These are phyloP conservation scores for Marmota monax DNA, from an alignment of 2,113 vertebrate species.

Conservation along the genomic window DNA sequence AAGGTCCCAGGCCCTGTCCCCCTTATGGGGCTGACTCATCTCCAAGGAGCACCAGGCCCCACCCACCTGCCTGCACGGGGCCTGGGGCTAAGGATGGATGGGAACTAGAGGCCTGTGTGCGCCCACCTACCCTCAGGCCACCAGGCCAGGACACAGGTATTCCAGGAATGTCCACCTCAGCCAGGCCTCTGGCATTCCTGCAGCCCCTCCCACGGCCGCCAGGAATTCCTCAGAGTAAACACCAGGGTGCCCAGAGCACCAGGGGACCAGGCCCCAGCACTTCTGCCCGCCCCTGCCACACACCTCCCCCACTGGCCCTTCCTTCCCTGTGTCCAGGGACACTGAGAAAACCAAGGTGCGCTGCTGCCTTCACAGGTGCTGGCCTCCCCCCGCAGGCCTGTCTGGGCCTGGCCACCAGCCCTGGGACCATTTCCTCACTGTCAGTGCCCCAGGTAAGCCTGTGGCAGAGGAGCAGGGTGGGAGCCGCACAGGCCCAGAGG, in stretches of 20 bases:
- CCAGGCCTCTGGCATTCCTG: constrained; percentile 26
- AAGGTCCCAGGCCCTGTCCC: not conserved
- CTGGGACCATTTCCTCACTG: not conserved
- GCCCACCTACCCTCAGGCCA: not conserved
- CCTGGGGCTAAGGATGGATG: not conserved
- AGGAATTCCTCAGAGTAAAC: constrained; percentile 63
- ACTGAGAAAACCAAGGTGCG: not conserved
- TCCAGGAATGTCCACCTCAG: constrained; percentile 74
- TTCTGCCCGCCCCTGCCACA: rapidly evolving
- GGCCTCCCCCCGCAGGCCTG: not conserved
- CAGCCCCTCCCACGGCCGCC: constrained; percentile 57
- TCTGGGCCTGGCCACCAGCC: not conserved
- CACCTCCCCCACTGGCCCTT: not conserved
- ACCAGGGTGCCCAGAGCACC: too few species aligned
- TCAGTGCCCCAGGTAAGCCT: not conserved
- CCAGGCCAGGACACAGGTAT: constrained; percentile 61
- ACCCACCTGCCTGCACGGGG: not conserved
- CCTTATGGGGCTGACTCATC: too few species aligned
- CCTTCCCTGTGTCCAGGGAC: not conserved
- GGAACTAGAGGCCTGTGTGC: not conserved
- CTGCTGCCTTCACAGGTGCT: not conserved
- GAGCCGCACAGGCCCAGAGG: rapidly evolving
- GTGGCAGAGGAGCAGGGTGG: rapidly evolving
- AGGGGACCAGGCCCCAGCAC: not conserved
- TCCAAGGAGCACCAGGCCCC: rapidly evolving